Evolutionary conservation across 2,797 vertebrate genomes (phyloP).

Genomic region (Scleropages formosus): DNA sequence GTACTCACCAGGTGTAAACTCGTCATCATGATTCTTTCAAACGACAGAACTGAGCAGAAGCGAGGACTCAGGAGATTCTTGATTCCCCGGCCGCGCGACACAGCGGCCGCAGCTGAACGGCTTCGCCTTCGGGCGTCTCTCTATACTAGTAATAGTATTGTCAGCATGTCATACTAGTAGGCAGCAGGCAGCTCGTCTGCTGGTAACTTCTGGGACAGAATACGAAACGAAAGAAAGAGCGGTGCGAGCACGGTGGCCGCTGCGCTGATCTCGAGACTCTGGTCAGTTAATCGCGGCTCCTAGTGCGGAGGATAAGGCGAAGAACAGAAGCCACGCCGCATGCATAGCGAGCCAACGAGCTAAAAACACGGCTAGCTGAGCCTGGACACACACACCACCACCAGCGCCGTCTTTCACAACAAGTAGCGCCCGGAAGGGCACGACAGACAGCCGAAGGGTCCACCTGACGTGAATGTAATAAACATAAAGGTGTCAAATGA

Average conservation of each 20-base stretch:
- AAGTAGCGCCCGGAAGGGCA: slow-evolving; percentile 62
- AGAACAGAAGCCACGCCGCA: slow-evolving; percentile 1
- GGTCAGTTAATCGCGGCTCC: no score
- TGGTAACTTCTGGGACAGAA: neutral
- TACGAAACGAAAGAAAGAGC: no score
- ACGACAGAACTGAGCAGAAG: no score
- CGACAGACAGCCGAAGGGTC: slow-evolving; percentile 28
- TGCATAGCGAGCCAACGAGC: neutral
- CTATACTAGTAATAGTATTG: neutral
- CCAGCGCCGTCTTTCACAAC: slow-evolving; percentile 67
- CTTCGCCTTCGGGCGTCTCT: slow-evolving; percentile 10
- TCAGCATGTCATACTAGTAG: no score
- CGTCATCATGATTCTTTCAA: no score
- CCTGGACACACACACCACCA: no score
- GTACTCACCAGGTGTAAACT: slow-evolving; percentile 18
- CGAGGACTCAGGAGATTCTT: neutral
- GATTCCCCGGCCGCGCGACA: slow-evolving; percentile 3
- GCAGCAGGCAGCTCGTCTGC: neutral
- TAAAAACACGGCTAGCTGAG: slow-evolving; percentile 45
- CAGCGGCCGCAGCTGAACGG: neutral
- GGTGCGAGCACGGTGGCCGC: no score
- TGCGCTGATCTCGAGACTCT: no score
- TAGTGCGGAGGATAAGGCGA: no score
- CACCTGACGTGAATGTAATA: neutral
- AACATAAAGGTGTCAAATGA: slow-evolving; percentile 2